Evolutionary conservation across 2,797 vertebrate genomes (phyloP).

Genomic region (Lerista edwardsae): DNA sequence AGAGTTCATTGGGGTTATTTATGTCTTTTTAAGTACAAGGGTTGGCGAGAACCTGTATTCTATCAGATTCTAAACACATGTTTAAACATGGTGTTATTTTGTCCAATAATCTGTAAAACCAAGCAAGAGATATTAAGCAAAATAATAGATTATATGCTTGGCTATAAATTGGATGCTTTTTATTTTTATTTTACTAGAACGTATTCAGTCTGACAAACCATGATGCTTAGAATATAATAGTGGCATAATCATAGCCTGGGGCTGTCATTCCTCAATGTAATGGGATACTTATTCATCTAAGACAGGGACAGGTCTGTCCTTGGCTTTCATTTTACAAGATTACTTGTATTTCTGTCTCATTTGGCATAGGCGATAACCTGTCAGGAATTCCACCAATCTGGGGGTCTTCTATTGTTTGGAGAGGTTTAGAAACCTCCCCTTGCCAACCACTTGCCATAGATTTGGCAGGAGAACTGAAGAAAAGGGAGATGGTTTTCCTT

Average conservation of each 20-base stretch:
- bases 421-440: conserved; percentile 37
- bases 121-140: conserved; percentile 66
- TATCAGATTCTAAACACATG: conserved; percentile 68
- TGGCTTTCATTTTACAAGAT: conserved; percentile 85
- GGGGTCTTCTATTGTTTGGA: conserved; percentile 58
- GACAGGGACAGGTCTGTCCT: conserved; percentile 85
- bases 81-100: conserved; percentile 58
- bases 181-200: conserved; percentile 74
- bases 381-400: conserved; percentile 71
- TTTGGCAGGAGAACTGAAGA: conserved; percentile 43
- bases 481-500: no score
- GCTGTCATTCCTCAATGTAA: conserved; percentile 91
- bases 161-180: conserved; percentile 66
- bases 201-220: conserved; percentile 90
- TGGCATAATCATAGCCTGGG: conserved; percentile 89
- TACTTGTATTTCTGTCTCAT: conserved; percentile 77
- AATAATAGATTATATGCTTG: conserved; percentile 74
- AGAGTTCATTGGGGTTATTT: background rate
- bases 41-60: background rate
- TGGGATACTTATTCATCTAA: conserved; percentile 80
- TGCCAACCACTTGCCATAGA: rapidly evolving
- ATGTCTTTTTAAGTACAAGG: conserved; percentile 36
- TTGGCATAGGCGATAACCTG: conserved; percentile 70
- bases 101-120: conserved; percentile 64
- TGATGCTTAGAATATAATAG: conserved; percentile 93